Conservation (phyloP, 2,113 vertebrate species). For the Hydrochoerus hydrochaeris region DNA sequence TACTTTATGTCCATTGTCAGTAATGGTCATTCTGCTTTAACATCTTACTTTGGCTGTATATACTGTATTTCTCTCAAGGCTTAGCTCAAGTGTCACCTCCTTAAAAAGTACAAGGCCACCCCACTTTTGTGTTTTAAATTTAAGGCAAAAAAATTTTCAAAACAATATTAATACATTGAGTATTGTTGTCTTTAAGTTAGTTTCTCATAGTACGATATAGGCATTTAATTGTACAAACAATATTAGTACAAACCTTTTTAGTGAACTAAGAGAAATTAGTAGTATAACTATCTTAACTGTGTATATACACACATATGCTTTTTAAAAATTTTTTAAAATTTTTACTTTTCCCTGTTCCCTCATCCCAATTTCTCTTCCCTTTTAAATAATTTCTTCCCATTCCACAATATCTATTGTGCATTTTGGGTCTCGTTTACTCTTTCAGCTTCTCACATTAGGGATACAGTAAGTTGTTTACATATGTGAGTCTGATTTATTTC, state of each 20-base stretch:
- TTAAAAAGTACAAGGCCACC: slow-evolving; percentile 1
- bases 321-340: neutral
- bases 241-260: neutral
- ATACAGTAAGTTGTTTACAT: neutral
- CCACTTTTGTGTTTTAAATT: neutral
- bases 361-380: neutral
- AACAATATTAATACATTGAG: neutral
- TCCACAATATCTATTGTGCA: neutral
- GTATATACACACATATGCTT: no score
- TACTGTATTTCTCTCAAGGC: neutral
- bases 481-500: neutral
- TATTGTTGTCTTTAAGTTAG: neutral
- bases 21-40: neutral
- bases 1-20: neutral
- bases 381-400: neutral
- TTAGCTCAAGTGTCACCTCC: neutral
- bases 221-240: neutral
- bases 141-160: neutral
- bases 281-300: neutral
- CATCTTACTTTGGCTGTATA: neutral
- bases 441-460: neutral
- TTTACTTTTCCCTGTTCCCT: neutral
- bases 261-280: neutral
- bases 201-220: neutral
- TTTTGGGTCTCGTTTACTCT: neutral